phyloP scores from a whole-genome alignment of 2,113 vertebrate genomes.

The Crotalus viridis region DNA sequence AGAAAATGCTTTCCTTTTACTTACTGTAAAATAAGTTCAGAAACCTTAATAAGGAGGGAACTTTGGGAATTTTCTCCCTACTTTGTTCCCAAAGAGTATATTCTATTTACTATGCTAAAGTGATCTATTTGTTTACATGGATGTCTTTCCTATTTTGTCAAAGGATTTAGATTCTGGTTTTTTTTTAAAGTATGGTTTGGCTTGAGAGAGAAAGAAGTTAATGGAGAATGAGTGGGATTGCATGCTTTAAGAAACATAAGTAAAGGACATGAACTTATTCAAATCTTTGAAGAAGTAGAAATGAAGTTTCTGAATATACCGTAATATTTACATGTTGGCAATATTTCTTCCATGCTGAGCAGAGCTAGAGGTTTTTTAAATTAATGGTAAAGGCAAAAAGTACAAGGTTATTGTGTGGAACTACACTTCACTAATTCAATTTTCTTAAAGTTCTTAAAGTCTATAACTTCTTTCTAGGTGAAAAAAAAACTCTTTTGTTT shows the following conservation, averaged over 20 bases:
- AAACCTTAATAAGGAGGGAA: neutral
- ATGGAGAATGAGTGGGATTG: neutral
- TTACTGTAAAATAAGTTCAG: neutral
- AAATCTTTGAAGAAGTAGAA: neutral
- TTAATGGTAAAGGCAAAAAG: neutral
- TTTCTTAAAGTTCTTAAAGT: neutral
- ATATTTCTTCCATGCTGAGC: neutral
- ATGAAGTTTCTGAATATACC: neutral
- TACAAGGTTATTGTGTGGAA: neutral
- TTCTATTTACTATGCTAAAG: neutral
- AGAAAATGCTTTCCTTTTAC: neutral
- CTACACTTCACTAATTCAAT: neutral
- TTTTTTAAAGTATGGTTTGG: neutral
- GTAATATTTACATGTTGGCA: neutral
- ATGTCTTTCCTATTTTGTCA: neutral
- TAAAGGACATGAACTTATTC: too few relatives aligned
- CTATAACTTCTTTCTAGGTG: neutral
- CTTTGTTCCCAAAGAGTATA: neutral
- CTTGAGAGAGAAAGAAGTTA: neutral
- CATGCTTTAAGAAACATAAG: neutral
- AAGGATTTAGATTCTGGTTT: neutral
- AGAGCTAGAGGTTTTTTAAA: neutral
- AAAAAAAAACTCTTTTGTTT: slow-evolving; percentile 15
- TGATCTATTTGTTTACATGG: neutral
- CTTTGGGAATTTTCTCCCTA: neutral